phyloP scores from a whole-genome alignment of 2,888 invertebrate genomes.

The Hylaea fasciaria region DNA sequence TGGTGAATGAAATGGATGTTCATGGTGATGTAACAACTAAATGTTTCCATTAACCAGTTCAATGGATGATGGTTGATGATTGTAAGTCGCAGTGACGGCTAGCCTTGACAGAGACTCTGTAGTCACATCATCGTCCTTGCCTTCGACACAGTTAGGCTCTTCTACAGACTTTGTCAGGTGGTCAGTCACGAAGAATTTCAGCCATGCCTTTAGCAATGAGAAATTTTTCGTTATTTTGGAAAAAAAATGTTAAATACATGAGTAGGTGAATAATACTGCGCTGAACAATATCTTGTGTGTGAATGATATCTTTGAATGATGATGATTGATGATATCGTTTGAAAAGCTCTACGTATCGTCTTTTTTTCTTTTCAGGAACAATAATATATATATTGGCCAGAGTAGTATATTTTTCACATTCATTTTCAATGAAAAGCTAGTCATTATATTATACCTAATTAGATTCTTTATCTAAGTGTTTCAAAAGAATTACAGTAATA shows the following conservation, averaged over 20 bases:
- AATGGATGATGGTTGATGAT: slow-evolving; percentile 75
- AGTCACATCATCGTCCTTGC: slow-evolving; percentile 65
- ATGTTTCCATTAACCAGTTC: slow-evolving; percentile 82
- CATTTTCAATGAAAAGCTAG: slow-evolving; percentile 8
- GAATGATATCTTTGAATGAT: background rate
- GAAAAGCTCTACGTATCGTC: no score
- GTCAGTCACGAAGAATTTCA: slow-evolving; percentile 85
- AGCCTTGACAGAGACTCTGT: slow-evolving; percentile 73
- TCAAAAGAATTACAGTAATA: no score
- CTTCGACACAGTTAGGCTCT: slow-evolving; percentile 80
- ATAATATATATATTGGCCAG: slow-evolving; percentile 1
- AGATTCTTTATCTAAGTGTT: no score
- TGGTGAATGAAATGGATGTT: slow-evolving; percentile 62
- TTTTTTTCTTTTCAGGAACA: background rate
- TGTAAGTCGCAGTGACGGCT: slow-evolving; percentile 65
- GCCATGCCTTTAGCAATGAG: slow-evolving; percentile 83
- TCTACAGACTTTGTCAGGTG: slow-evolving; percentile 78
- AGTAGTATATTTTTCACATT: slow-evolving; percentile 2
- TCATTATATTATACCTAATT: background rate
- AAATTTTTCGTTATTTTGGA: slow-evolving; percentile 61
- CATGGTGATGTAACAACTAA: slow-evolving; percentile 61
- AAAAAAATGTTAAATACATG: slow-evolving; percentile 39
- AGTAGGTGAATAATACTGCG: slow-evolving; percentile 25
- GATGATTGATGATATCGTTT: no score
- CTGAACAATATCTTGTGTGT: slow-evolving; percentile 4